These are phyloP conservation scores for Actenoides lindsayi DNA, from an alignment of 2,113 vertebrate genomes.

Conservation along the genomic window DNA sequence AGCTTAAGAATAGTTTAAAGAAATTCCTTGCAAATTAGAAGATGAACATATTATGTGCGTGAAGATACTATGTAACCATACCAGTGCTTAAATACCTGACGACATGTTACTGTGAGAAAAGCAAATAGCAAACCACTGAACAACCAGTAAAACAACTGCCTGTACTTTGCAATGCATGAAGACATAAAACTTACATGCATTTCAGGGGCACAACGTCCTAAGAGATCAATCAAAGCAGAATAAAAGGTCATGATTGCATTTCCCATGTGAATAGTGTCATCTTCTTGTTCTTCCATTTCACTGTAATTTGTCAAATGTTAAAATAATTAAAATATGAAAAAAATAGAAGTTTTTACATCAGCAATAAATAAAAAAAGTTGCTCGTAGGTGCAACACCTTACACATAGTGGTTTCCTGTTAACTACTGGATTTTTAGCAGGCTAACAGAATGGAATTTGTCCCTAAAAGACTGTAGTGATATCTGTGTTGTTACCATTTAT, in stretches of 20 bases:
- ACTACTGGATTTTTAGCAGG: background rate
- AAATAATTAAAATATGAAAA: background rate
- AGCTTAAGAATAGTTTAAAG: background rate
- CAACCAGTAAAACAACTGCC: background rate
- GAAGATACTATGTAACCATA: background rate
- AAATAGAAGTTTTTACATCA: background rate
- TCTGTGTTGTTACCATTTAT: background rate
- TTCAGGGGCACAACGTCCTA: conserved; percentile 95
- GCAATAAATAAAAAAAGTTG: background rate
- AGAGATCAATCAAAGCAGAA: conserved; percentile 91
- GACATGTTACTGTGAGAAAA: background rate
- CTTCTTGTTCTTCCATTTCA: conserved; percentile 87
- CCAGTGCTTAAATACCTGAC: background rate
- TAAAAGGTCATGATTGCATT: conserved; percentile 99
- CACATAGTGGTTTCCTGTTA: background rate
- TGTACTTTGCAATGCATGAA: background rate
- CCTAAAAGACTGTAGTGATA: background rate
- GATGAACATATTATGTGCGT: background rate
- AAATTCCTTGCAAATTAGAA: background rate
- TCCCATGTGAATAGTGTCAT: conserved; percentile 95
- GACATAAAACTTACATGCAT: conserved; percentile 88
- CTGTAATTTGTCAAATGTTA: conserved; percentile 38
- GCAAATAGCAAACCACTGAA: background rate
- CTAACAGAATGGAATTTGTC: background rate
- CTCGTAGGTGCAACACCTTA: background rate